phyloP scores from a whole-genome alignment of 2,888 invertebrate genomes.

The Meandrusa payeni region DNA sequence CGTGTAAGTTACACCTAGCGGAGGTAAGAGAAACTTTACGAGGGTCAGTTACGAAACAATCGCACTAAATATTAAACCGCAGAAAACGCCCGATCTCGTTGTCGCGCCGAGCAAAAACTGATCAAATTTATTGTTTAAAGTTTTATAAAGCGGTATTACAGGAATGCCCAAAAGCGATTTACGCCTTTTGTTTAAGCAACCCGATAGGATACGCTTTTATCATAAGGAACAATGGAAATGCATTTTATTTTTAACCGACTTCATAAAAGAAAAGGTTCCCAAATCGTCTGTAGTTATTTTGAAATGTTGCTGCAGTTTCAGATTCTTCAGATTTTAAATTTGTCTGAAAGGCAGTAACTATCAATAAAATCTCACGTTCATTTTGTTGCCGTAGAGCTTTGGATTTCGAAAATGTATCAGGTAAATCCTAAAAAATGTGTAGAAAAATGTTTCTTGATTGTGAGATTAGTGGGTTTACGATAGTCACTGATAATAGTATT shows the following conservation, averaged over 20 bases:
- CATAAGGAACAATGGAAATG: not conserved
- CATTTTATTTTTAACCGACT: not conserved
- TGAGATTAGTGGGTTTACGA: too few species aligned
- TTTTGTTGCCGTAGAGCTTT: too few species aligned
- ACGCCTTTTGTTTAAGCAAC: constrained; percentile 20
- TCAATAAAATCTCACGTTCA: too few species aligned
- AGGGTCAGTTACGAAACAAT: constrained; percentile 56
- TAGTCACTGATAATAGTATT: too few species aligned
- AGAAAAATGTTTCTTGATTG: too few species aligned
- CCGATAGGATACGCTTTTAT: constrained; percentile 4
- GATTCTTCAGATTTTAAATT: too few species aligned
- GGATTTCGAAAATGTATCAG: too few species aligned
- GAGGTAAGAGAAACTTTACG: constrained; percentile 38
- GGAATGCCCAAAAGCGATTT: constrained; percentile 18
- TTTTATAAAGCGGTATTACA: constrained; percentile 34
- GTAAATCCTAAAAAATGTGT: too few species aligned
- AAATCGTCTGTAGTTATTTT: too few species aligned
- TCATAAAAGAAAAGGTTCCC: too few species aligned
- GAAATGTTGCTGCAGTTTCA: too few species aligned
- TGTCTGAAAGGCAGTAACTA: too few species aligned
- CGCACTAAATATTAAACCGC: constrained; percentile 56
- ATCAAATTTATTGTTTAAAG: constrained; percentile 51
- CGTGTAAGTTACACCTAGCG: constrained; percentile 26
- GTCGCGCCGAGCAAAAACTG: constrained; percentile 52
- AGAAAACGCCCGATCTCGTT: constrained; percentile 49